A percentile compares a stretch with the other conserved stretches of the same genome.
phyloP scores from a whole-genome alignment of 1,140 invertebrate genomes.

The Drosophila insularis region DNA sequence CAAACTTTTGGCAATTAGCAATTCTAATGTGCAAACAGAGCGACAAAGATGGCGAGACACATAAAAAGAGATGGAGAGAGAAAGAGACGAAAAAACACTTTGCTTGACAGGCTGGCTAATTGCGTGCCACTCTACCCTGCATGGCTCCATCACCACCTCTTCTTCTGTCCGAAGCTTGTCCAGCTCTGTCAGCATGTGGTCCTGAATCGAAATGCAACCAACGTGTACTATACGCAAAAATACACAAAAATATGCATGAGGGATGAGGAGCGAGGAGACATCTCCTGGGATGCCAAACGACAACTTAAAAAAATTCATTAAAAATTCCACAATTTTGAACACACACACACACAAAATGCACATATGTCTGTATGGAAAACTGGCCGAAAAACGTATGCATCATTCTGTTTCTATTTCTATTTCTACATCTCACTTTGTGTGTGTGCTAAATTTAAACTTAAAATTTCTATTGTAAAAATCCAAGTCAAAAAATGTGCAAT shows the following conservation, averaged over 20 bases:
- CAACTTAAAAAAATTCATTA: slow-evolving; percentile 67
- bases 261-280: slow-evolving; percentile 6
- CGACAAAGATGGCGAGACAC: not conserved
- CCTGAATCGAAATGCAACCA: slow-evolving; percentile 21
- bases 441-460: slow-evolving; percentile 49
- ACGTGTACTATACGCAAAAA: slow-evolving; percentile 46
- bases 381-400: slow-evolving; percentile 23
- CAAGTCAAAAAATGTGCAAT: slow-evolving; percentile 44
- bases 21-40: slow-evolving; percentile 68
- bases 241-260: slow-evolving; percentile 58
- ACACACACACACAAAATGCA: slow-evolving; percentile 19
- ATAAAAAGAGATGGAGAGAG: not conserved
- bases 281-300: slow-evolving; percentile 57
- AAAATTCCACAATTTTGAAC: slow-evolving; percentile 61
- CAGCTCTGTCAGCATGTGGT: slow-evolving; percentile 40
- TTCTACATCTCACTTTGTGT: slow-evolving; percentile 10
- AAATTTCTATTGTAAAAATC: slow-evolving; percentile 56
- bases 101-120: slow-evolving; percentile 75
- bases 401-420: slow-evolving; percentile 24
- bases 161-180: no score
- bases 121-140: slow-evolving; percentile 57
- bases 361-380: slow-evolving; percentile 5
- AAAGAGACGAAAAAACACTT: slow-evolving; percentile 58
- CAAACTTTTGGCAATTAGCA: slow-evolving; percentile 75
- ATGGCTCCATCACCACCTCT: not conserved